Base-by-base conservation (phyloP, 2,113 vertebrate genomes). In the Apodemus sylvaticus region DNA sequence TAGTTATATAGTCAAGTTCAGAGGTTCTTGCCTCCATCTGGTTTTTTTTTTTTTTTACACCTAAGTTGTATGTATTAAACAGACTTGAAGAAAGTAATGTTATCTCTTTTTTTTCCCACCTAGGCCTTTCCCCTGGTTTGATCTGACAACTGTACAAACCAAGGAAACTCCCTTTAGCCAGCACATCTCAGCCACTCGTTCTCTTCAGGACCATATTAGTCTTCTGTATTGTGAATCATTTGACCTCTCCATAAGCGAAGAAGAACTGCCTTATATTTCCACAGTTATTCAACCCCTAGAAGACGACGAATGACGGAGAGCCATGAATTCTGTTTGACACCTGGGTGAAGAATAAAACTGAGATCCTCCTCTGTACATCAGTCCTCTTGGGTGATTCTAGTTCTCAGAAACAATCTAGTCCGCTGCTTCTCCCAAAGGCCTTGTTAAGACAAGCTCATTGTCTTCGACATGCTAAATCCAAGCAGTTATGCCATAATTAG, bases 81-180 rank as follows among this genome's bases (percentile, higher is more conserved):
- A 8, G 66, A 91, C 12, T 90, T 12, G 48, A 51, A 73, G 51
- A 83, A 86, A 90, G 14, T 94, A 88, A 94, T n/a, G 77, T 17
- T 83, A 73, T 73, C 26, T 73, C 26, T 89, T 93, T 92, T 92
- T 96, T 71, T 93, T 91, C 95, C 31, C 94, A 93, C 29, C 42
- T 68, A 99, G 99, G 97, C 68, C 94, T 89, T 99, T 99, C 79
- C 98, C 98, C 14, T 99, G 98, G 98, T 99, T 99, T 98, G 98
- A 98, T 92, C 95, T 99, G 92, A 97, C 94, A 92, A 89, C 97
- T 92, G 98, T 96, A 74, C 98, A 99, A 94, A 95, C 96, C 93
- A 98, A 96, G 94, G 91, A 98, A 45, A 98, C 98, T 36, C 98
- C 98, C 26, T 96, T 98, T 34, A 98, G 97, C 64, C 93, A 95